Conservation (phyloP, 2,113 vertebrate genomes). For the Nothobranchius furzeri region DNA sequence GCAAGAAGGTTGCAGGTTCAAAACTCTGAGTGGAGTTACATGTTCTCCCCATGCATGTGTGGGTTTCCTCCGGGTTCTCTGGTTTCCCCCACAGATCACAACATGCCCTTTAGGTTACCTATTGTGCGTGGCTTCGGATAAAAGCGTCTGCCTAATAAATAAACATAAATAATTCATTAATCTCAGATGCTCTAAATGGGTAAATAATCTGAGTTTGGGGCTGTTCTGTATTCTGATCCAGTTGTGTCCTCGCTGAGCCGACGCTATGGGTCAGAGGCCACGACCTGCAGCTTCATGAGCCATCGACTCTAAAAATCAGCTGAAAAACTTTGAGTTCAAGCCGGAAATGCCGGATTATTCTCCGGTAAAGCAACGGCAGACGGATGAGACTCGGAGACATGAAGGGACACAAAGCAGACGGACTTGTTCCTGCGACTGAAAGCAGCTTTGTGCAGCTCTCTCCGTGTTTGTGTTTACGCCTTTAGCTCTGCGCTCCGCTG, state of each 20-base stretch:
- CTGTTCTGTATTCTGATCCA: background rate
- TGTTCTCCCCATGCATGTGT: too few species aligned
- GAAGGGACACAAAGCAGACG: slow-evolving; percentile 11
- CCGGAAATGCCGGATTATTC: background rate
- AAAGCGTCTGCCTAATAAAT: too few species aligned
- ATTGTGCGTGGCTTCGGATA: too few species aligned
- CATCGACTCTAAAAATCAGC: background rate
- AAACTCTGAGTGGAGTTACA: too few species aligned
- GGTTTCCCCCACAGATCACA: too few species aligned
- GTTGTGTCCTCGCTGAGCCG: slow-evolving; percentile 4
- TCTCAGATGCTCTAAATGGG: too few species aligned
- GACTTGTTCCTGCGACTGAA: background rate
- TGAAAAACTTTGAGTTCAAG: background rate
- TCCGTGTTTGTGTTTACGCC: slow-evolving; percentile 52
- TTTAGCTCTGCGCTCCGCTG: background rate
- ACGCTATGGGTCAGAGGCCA: background rate
- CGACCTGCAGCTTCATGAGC: background rate
- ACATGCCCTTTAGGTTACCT: too few species aligned
- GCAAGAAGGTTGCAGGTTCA: too few species aligned
- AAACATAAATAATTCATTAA: too few species aligned
- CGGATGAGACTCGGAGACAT: background rate
- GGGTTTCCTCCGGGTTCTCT: too few species aligned
- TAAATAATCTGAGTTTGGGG: too few species aligned
- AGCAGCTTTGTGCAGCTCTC: background rate
- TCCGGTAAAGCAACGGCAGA: background rate